A percentile compares a stretch with the other conserved stretches of the same genome.
Conservation (phyloP, 2,113 vertebrate genomes). For the Chaetodon auriga region DNA sequence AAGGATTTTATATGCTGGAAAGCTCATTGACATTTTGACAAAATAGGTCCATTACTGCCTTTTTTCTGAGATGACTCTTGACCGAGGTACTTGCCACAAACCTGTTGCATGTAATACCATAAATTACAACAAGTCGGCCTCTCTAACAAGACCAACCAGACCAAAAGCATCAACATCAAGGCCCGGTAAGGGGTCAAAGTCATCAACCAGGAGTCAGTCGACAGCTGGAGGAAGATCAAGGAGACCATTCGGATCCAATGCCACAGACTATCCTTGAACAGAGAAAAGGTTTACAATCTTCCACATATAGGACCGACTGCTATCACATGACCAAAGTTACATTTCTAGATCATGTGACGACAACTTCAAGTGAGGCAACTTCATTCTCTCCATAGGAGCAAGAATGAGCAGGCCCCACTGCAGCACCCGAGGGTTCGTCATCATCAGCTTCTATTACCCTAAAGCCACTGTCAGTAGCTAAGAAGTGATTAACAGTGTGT, state of each 20-base stretch:
- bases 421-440: neutral
- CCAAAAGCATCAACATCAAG: neutral
- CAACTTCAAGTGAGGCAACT: neutral
- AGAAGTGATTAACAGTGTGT: conserved; percentile 50
- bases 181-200: neutral
- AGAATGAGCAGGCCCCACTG: neutral
- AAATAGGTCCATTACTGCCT: too few species aligned
- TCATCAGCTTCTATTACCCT: neutral
- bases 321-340: neutral
- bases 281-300: neutral
- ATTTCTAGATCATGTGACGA: neutral
- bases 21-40: too few species aligned
- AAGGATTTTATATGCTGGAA: neutral
- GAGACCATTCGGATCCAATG: neutral
- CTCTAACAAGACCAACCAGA: neutral
- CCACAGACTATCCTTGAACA: neutral
- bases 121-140: neutral
- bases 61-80: neutral
- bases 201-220: neutral
- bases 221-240: conserved; percentile 10
- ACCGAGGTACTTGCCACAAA: neutral
- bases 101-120: neutral
- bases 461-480: conserved; percentile 26
- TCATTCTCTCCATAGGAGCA: neutral
- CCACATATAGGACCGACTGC: neutral